These are phyloP conservation scores for Disparrhopalites patrizii DNA, from an alignment of 2,888 invertebrate species.

Conservation along the genomic window DNA sequence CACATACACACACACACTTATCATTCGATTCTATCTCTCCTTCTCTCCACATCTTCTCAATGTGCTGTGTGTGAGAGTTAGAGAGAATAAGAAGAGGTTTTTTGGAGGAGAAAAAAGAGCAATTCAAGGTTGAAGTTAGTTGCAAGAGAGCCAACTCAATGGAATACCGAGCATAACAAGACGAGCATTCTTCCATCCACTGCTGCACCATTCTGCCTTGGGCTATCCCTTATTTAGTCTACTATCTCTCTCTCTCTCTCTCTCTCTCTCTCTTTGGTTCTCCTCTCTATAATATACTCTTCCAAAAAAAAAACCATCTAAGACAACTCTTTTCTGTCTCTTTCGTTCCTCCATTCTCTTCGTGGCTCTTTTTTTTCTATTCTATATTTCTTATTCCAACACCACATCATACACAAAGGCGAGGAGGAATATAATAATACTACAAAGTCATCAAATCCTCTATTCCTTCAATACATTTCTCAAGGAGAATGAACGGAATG, in stretches of 20 bases:
- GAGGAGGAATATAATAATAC: too few relatives aligned
- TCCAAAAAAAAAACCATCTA: too few relatives aligned
- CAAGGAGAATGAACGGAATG: neutral
- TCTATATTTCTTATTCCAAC: too few relatives aligned
- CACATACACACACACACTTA: neutral
- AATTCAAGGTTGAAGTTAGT: conserved; percentile 18
- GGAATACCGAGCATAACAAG: conserved; percentile 8
- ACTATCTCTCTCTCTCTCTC: neutral
- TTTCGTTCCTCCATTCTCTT: too few relatives aligned
- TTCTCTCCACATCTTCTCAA: neutral
- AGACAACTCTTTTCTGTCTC: too few relatives aligned
- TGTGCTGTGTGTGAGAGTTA: conserved; percentile 1
- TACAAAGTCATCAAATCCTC: neutral
- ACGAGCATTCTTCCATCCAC: conserved; percentile 4
- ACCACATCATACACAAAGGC: too few relatives aligned
- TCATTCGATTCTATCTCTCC: conserved; percentile 10
- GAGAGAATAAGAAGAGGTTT: conserved; percentile 1
- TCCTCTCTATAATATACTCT: too few relatives aligned
- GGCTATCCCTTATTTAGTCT: conserved; percentile 15
- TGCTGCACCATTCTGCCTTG: neutral
- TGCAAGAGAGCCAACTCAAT: conserved; percentile 8
- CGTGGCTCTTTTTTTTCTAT: too few relatives aligned
- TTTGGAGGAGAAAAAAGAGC: conserved; percentile 11
- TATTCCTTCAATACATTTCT: neutral
- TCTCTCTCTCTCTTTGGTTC: neutral